Evolutionary conservation across 2,113 vertebrate species (phyloP).

Genomic region (zebrafish (Danio rerio)): DNA sequence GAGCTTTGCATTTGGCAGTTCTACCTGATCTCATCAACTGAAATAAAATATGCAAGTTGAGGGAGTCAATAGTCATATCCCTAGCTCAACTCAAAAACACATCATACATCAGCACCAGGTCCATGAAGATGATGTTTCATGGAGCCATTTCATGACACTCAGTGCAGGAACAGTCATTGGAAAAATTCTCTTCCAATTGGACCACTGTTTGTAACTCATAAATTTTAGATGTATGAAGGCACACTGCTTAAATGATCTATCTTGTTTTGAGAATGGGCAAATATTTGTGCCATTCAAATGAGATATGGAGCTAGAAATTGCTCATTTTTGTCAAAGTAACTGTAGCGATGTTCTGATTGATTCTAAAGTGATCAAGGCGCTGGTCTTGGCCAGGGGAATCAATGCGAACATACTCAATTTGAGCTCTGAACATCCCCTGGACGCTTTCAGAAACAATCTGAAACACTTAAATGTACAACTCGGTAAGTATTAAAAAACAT

Average conservation of each 20-base stretch:
- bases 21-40: slow-evolving; percentile 28
- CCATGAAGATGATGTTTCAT: background rate
- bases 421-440: background rate
- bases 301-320: background rate
- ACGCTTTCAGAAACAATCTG: background rate
- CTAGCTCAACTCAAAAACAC: slow-evolving; percentile 3
- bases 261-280: background rate
- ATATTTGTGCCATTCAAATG: background rate
- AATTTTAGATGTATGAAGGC: slow-evolving; percentile 20
- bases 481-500: too few relatives aligned
- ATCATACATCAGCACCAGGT: slow-evolving; percentile 2
- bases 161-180: background rate
- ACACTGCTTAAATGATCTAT: background rate
- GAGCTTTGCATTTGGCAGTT: slow-evolving; percentile 29
- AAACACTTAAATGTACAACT: background rate
- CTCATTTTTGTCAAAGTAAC: slow-evolving; percentile 9
- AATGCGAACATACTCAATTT: background rate
- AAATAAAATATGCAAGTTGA: slow-evolving; percentile 12
- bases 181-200: background rate
- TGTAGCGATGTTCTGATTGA: too few relatives aligned
- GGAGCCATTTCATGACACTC: background rate
- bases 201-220: background rate
- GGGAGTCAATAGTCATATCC: background rate
- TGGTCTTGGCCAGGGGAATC: background rate
- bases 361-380: slow-evolving; percentile 18